Percentiles rank a stretch among this genome's conserved stretches.
Conservation (phyloP, 2,113 vertebrate species). For the Physeter macrocephalus region DNA sequence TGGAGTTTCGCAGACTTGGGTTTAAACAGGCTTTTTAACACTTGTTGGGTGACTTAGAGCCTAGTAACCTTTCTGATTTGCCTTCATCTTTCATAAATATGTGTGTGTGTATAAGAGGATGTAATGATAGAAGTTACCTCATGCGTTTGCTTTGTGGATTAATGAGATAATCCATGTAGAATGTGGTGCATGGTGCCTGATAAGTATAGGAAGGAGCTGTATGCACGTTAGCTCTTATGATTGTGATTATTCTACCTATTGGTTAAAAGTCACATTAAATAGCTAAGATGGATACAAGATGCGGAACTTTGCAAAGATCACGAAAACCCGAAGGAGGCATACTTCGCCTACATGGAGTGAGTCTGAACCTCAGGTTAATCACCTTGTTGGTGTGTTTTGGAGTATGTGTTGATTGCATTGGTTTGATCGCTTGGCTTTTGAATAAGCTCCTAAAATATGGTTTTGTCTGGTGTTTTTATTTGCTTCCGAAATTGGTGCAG, state of each 20-base stretch:
- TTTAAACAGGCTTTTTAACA: neutral
- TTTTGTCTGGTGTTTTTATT: slow-evolving; percentile 53
- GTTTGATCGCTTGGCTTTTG: slow-evolving; percentile 25
- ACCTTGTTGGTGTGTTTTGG: neutral
- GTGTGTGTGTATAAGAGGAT: neutral
- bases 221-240: neutral
- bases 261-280: neutral
- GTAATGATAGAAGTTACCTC: neutral
- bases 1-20: neutral
- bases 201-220: neutral
- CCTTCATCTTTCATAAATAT: neutral
- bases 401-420: neutral
- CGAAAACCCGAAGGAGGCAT: neutral
- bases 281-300: neutral
- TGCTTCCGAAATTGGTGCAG: slow-evolving; percentile 69
- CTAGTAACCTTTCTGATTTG: neutral
- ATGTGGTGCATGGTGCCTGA: neutral
- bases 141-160: neutral
- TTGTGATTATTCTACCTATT: neutral
- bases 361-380: neutral
- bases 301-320: neutral
- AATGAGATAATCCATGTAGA: neutral
- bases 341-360: rapidly evolving
- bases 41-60: neutral
- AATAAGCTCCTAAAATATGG: slow-evolving; percentile 31